Conservation (phyloP, 1,140 invertebrate genomes). For the Bathynomus jamesi region DNA sequence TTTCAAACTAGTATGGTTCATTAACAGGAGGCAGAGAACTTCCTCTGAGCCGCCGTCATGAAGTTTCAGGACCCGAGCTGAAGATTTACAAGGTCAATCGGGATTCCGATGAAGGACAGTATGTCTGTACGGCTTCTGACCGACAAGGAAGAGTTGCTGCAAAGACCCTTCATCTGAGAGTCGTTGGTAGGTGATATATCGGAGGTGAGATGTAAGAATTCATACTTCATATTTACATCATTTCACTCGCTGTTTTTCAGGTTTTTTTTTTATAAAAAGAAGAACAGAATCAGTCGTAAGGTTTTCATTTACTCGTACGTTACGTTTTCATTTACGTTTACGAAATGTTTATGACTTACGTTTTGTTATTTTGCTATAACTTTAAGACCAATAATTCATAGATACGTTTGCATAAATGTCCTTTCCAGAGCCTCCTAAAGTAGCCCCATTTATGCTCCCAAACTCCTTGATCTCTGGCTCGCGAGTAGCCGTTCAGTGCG, state of each 20-base stretch:
- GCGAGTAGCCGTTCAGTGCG: constrained; percentile 65
- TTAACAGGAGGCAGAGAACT: constrained; percentile 39
- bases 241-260: no score
- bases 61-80: constrained; percentile 40
- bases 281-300: no score
- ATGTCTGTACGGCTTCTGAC: constrained; percentile 37
- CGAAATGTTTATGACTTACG: no score
- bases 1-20: no score
- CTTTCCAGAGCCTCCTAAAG: constrained; percentile 34
- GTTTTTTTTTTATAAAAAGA: no score
- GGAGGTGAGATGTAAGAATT: no score
- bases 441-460: constrained; percentile 29
- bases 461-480: constrained; percentile 24
- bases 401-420: no score
- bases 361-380: no score
- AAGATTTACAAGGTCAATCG: constrained; percentile 44
- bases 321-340: no score
- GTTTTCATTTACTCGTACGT: no score
- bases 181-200: constrained; percentile 11
- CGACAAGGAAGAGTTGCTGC: constrained; percentile 28
- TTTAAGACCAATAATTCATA: no score
- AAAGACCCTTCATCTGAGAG: constrained; percentile 12
- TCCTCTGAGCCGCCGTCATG: constrained; percentile 43
- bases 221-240: neutral
- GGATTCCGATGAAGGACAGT: constrained; percentile 26